A percentile compares a stretch with the other conserved stretches of the same genome.
Conservation (phyloP, 2,113 vertebrate genomes). For the Cyphomyrus plagiostoma region DNA sequence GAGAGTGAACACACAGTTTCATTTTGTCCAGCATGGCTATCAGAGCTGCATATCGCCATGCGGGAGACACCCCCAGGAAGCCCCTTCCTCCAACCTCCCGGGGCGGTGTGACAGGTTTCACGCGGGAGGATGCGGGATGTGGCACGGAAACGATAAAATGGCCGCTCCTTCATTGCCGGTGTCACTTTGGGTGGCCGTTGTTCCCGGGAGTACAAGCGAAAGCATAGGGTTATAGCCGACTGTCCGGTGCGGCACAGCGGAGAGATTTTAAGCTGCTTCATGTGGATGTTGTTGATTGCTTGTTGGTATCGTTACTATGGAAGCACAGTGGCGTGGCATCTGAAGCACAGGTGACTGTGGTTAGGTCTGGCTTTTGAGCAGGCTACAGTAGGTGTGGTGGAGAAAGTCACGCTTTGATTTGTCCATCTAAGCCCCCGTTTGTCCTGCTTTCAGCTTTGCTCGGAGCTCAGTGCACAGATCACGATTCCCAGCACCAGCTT, state of each 20-base stretch:
- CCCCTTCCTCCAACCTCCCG: not conserved
- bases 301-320: not conserved
- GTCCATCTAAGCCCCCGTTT: not conserved
- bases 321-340: not conserved
- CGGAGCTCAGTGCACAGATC: not conserved
- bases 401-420: not conserved
- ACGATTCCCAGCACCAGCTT: not conserved
- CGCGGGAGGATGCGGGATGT: too few species aligned
- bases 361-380: not conserved
- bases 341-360: not conserved
- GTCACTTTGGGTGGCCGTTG: not conserved
- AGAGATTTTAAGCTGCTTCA: not conserved
- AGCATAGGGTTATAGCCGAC: not conserved
- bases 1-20: not conserved
- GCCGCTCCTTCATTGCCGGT: not conserved
- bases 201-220: not conserved
- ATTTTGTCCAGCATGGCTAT: not conserved
- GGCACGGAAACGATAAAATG: not conserved
- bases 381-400: not conserved
- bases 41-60: too few species aligned
- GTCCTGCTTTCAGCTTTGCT: not conserved
- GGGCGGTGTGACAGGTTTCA: not conserved
- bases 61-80: too few species aligned
- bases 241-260: not conserved
- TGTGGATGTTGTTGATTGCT: not conserved